Conservation (phyloP, 2,797 vertebrate genomes). For the Spinus pinus region DNA sequence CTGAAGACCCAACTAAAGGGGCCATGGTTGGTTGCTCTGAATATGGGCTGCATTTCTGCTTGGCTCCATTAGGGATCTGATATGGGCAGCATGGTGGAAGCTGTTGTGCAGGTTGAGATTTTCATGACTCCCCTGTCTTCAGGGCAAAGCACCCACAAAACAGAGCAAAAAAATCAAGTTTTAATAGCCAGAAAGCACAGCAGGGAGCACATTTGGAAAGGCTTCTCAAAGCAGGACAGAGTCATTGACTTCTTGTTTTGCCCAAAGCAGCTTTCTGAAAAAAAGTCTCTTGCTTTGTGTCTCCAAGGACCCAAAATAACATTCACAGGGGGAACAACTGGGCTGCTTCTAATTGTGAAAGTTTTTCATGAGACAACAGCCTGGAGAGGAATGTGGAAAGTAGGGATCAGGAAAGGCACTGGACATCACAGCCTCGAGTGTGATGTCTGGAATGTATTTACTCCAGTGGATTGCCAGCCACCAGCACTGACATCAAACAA, state of each 20-base stretch:
- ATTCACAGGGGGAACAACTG: background rate
- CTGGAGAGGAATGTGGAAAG: background rate
- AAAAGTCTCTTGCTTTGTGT: background rate
- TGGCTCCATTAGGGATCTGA: background rate
- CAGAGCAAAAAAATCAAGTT: background rate
- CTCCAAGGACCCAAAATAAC: background rate
- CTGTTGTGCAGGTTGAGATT: background rate
- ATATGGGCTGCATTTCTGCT: background rate
- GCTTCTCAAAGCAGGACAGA: background rate
- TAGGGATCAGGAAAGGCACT: background rate
- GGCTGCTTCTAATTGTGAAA: background rate
- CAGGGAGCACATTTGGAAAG: background rate
- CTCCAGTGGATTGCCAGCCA: background rate
- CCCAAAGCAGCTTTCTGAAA: background rate
- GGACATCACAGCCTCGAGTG: background rate
- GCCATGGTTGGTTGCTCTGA: background rate
- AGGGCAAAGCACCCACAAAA: fast-evolving
- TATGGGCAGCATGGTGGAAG: background rate
- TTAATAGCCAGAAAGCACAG: background rate
- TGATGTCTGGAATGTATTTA: background rate
- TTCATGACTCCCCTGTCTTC: background rate
- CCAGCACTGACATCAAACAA: background rate
- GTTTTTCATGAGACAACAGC: background rate
- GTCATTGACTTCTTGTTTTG: background rate
- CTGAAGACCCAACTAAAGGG: background rate